Percentiles rank a stretch among this genome's conserved stretches.
Evolutionary conservation across 2,113 vertebrate species (phyloP).

Genomic region (Isurus oxyrinchus): DNA sequence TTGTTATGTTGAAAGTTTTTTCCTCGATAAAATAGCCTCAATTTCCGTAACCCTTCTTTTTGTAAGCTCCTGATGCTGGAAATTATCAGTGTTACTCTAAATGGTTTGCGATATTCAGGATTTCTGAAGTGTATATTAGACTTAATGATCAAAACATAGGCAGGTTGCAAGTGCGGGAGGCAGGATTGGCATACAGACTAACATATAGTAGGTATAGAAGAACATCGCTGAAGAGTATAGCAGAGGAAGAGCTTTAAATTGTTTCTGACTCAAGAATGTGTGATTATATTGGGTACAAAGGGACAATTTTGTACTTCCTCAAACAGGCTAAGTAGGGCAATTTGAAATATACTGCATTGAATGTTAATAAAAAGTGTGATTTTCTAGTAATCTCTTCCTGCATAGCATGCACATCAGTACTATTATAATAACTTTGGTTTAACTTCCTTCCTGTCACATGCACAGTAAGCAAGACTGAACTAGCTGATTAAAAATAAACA

Average conservation of each 20-base stretch:
- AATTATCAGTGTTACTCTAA: neutral
- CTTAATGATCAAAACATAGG: neutral
- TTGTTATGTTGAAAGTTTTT: neutral
- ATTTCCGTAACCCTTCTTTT: neutral
- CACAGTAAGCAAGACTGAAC: neutral
- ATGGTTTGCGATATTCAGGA: neutral
- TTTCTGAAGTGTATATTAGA: neutral
- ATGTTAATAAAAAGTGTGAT: neutral
- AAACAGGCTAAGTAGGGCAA: neutral
- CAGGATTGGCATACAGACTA: neutral
- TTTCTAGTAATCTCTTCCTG: neutral
- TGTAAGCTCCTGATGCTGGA: neutral
- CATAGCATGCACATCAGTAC: neutral
- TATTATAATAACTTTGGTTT: neutral
- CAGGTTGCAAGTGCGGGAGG: neutral
- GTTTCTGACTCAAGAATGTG: neutral
- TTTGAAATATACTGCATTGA: neutral
- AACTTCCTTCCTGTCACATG: neutral
- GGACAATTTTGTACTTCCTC: neutral
- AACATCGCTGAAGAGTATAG: neutral
- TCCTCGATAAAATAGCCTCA: neutral
- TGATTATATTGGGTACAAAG: neutral
- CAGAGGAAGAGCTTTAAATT: neutral
- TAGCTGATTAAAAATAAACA: constrained; percentile 25
- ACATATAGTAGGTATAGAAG: neutral